Base-by-base conservation (phyloP, 1,140 invertebrate species). In the Leptoteleia sp. region DNA sequence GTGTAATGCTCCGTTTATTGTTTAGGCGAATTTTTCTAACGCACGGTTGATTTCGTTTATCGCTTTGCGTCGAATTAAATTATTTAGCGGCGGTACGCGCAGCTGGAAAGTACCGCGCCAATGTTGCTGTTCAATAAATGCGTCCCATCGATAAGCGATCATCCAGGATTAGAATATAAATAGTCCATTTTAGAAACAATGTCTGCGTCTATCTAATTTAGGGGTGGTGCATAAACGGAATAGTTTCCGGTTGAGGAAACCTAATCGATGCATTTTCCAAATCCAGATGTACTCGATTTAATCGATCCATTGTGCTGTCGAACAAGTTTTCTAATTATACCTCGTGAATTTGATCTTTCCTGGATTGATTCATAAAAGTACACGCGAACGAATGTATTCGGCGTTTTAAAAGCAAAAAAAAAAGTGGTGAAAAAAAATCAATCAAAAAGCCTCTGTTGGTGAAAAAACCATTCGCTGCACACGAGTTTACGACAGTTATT, bases 241-340 rank as follows among this genome's bases (percentile, higher is more conserved):
- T 38, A 12, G 22, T 40, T 64, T 64, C 43, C 33, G 29, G 45
- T 27, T 27, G 22, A 64, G 35, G 9, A n/a, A 6, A 31, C 12
- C 33, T 45, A 59, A 43, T 59, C 38, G 27, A 31, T 11, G 22
- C 5, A 29, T 22, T 50, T 50, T 40, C 13, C 16, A n/a, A 3
- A 62, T 62, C 31, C 12, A 45, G 7, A 40, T 55, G 37, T 17
- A 42, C 12, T 4, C 15, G 13, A 3, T 38, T 40, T 8, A 25
- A 48, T 48, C 31, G 59, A 64, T 40, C 15, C n/a, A 48, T 27
- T 40, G 12, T 52, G 8, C 31, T 22, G 61, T 52, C 54, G 9
- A 22, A 54, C 61, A 29, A 65, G 27, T 42, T 52, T 52, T 52
- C 16, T 37, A 65, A 65, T 52, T 65, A 52, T 45, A 33, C 31